Evolutionary conservation across 2,113 vertebrate species (phyloP), one percentile per base, ranked within the genome.

Genomic region (Ciconia maguari): DNA sequence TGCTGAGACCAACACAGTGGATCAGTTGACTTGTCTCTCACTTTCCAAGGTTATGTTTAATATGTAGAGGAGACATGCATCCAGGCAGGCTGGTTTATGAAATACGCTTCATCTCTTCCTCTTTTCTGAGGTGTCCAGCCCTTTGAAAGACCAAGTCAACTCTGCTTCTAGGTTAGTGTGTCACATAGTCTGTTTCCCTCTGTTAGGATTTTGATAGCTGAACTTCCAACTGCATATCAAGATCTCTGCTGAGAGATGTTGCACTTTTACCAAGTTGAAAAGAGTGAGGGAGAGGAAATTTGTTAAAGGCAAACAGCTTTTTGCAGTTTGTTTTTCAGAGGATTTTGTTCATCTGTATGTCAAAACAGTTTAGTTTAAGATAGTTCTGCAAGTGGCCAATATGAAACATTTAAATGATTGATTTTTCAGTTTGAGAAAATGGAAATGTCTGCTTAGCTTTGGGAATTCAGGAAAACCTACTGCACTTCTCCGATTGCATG

Each of bases 111-210:
- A 83, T 94, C 69, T 94, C 21, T 94, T 93, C 69, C 91, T 95
- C 87, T 96, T 96, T 93, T 83, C 80, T 89, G 94, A 83, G 60
- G 42, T 64, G 38, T 90, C 90, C 71, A 93, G 88, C 79, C 60
- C 76, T 93, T 95, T 92, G 81, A 95, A 92, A 92, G 94, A 89
- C 76, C 94, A 90, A 83, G 79, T 70, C 76, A 92, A 44, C 90
- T 92, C 90, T 94, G 32, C 76, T 80, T 83, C 88, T 95, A 89
- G 95, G 94, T 95, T 95, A 85, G 93, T 93, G 91, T 94, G 90
- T 87, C 84, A 49, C 0, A 0, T 42, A 88, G 92, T 85, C 70
- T 74, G 34, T 92, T 94, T 78, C 72, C 46, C 46, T 90, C 38
- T 4, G 1, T 68, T 72, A 94, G 90, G 85, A 41, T 62, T 91